Evolutionary conservation across 2,113 vertebrate genomes (phyloP).

Genomic region (Calidris pygmaea): DNA sequence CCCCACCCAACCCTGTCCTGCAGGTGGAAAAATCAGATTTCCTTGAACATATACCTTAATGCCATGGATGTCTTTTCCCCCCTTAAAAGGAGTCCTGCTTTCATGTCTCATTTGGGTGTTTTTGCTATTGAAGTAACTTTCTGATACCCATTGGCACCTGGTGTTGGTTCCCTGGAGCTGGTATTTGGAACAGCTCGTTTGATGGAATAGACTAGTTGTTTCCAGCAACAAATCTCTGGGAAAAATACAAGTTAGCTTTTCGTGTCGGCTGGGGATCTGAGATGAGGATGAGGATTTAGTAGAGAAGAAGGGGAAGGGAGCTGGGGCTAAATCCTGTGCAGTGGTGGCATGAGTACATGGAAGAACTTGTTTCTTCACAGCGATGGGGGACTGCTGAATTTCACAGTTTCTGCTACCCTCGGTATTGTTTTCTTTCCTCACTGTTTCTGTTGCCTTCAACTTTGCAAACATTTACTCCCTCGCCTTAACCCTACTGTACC

Average conservation of each 20-base stretch:
- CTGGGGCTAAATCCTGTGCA: neutral
- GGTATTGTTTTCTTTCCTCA: neutral
- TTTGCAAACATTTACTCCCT: rapidly evolving
- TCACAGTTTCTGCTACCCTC: neutral
- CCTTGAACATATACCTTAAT: neutral
- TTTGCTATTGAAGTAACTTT: neutral
- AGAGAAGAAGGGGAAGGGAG: neutral
- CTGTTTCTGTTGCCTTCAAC: neutral
- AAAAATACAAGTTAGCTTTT: neutral
- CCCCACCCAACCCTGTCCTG: neutral
- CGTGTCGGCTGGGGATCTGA: rapidly evolving
- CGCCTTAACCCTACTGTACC: neutral
- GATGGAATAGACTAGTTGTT: neutral
- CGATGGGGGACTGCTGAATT: neutral
- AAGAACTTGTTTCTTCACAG: neutral
- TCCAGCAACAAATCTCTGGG: neutral
- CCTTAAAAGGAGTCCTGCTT: neutral
- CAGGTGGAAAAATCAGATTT: conserved; percentile 20
- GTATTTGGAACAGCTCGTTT: neutral
- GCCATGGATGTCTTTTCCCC: neutral
- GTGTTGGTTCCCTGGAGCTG: neutral
- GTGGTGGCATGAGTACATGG: rapidly evolving
- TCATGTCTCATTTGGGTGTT: neutral
- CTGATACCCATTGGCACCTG: neutral
- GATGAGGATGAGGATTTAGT: neutral